Base-by-base conservation (phyloP, 2,797 vertebrate genomes). In the Lepidocolaptes lacrymiger region DNA sequence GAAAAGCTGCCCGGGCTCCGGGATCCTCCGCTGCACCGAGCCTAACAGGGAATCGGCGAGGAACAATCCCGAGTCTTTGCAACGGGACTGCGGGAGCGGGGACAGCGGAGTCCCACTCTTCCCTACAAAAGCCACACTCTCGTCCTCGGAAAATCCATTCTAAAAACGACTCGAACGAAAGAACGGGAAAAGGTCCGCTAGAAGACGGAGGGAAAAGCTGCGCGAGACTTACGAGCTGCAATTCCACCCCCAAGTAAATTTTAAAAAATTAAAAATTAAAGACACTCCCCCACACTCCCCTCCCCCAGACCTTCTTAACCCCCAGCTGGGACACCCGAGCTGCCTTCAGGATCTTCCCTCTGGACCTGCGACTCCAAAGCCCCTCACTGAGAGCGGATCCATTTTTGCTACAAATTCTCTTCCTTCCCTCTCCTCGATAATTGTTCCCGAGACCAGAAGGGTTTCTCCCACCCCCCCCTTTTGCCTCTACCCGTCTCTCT, bases 351-450 rank as follows among this genome's bases (percentile, higher is more conserved):
- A 79, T 78, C 94, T 92, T 93, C 93, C 88, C 96, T 52, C 94
- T 63, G 96, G 96, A 95, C 80, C 77, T 89, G 55, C 58, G 74
- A 78, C 55, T 76, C 92, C 94, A 34, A 85, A 93, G 87, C 91
- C 93, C 82, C 93, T 32, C 61, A 75, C 89, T 85, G 97, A 96
- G 97, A 87, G 84, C 96, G 96, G 94, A 95, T 96, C 96, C 96
- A 94, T 94, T 97, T 97, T 97, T 96, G 95, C 97, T 97, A 95
- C 96, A 96, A 96, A 96, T 97, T 95, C 96, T 85, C 97, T 94
- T 97, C 93, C 95, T 95, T 91, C 52, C 64, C 77, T 88, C 92
- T 58, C 64, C 91, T 90, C 34, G 72, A 77, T 92, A 82, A 94
- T 82, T 37, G 93, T 95, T 94, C 95, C 95, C 71, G 72, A 87